Conservation (phyloP, 2,888 invertebrate species). For the Zelleria hepariella region DNA sequence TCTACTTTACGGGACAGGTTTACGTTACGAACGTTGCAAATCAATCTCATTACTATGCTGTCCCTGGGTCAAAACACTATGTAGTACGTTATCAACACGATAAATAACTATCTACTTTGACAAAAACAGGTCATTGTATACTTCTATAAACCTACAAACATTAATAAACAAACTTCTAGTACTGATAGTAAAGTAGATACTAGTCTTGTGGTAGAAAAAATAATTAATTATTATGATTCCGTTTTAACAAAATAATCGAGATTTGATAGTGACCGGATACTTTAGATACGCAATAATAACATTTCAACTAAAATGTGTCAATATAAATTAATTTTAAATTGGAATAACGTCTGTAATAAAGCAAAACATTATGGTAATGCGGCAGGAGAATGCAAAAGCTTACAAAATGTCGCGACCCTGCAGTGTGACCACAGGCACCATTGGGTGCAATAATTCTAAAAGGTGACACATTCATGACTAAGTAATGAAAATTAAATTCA, state of each 20-base stretch:
- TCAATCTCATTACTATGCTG: no score
- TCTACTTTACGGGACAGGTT: no score
- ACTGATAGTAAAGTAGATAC: neutral
- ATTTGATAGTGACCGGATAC: neutral
- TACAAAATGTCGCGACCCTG: neutral
- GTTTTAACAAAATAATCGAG: neutral
- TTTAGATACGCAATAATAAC: neutral
- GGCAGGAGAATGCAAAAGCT: neutral
- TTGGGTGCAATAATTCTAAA: neutral
- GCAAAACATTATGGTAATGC: neutral
- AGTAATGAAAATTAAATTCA: no score
- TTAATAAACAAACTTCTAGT: no score
- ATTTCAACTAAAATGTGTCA: neutral
- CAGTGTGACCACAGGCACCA: neutral
- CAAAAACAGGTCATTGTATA: conserved; percentile 8
- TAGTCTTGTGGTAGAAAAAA: neutral
- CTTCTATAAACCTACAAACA: no score
- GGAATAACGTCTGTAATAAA: neutral
- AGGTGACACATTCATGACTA: no score
- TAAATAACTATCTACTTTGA: neutral
- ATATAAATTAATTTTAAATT: neutral
- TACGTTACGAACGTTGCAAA: no score
- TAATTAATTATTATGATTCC: neutral
- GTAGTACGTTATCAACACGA: neutral
- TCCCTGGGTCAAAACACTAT: no score